Conservation (phyloP, 2,888 invertebrate species). For the Lasioglossum morio region DNA sequence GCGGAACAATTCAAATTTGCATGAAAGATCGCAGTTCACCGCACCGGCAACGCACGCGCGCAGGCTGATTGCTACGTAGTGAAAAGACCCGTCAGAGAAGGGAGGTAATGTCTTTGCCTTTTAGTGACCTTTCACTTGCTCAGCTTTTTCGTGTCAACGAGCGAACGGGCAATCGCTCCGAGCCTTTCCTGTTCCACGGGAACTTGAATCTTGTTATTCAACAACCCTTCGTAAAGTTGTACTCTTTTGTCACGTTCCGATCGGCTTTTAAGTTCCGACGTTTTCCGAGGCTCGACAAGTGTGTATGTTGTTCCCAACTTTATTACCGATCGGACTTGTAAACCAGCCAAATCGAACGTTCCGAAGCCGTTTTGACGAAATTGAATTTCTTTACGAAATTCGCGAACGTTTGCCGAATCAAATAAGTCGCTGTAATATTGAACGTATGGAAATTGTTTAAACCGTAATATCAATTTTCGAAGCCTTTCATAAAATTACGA, state of each 20-base stretch:
- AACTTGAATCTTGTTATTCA: slow-evolving; percentile 30
- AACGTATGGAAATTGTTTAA: background rate
- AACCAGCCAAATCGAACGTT: background rate
- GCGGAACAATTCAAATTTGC: background rate
- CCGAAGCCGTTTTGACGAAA: background rate
- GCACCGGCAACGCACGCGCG: background rate
- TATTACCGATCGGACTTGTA: slow-evolving; percentile 1
- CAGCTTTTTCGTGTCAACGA: slow-evolving; percentile 18
- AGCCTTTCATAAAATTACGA: background rate
- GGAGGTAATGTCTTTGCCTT: slow-evolving; percentile 11
- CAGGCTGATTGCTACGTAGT: slow-evolving; percentile 35
- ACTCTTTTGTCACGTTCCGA: slow-evolving; percentile 23
- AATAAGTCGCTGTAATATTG: background rate
- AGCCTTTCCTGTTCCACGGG: slow-evolving; percentile 8
- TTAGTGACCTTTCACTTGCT: slow-evolving; percentile 17
- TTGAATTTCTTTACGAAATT: background rate
- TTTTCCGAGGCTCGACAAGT: slow-evolving; percentile 21
- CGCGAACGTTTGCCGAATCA: background rate
- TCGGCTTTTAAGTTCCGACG: slow-evolving; percentile 15
- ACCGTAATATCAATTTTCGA: background rate
- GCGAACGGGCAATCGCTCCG: slow-evolving; percentile 28
- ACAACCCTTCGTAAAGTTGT: slow-evolving; percentile 29
- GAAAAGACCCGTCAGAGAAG: slow-evolving; percentile 11
- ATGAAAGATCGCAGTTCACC: background rate
- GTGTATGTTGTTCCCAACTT: slow-evolving; percentile 25